Conservation (phyloP, 2,888 invertebrate genomes). For the Timandra comae region DNA sequence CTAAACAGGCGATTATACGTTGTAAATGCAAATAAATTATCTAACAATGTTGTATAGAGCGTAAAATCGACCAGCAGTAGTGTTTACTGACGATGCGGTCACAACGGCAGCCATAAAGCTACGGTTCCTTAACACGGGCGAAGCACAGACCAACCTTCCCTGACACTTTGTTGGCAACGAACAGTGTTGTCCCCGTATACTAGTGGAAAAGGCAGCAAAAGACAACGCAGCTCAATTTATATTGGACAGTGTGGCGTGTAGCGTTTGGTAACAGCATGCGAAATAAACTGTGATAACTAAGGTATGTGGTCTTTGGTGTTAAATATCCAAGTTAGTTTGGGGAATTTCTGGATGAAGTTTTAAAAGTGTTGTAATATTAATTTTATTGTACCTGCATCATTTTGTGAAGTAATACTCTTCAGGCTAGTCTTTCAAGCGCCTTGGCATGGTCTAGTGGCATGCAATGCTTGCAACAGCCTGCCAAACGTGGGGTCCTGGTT, state of each 20-base stretch:
- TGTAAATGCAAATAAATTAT: slow-evolving; percentile 9
- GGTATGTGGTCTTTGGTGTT: slow-evolving; percentile 51
- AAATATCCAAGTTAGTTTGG: slow-evolving; percentile 36
- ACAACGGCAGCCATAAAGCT: slow-evolving; percentile 56
- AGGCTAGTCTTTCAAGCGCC: no score
- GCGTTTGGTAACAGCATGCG: slow-evolving; percentile 54
- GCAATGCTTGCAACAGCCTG: no score
- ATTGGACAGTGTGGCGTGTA: slow-evolving; percentile 36
- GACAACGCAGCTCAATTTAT: slow-evolving; percentile 25
- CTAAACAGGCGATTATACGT: slow-evolving; percentile 16
- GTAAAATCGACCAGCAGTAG: slow-evolving; percentile 45
- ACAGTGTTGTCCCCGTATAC: slow-evolving; percentile 7
- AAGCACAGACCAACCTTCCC: slow-evolving; percentile 32
- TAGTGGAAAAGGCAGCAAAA: slow-evolving; percentile 18
- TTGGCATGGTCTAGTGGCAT: no score
- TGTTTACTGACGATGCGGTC: slow-evolving; percentile 50
- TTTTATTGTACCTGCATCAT: no score
- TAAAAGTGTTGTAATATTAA: no score
- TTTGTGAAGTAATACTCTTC: no score
- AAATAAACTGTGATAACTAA: slow-evolving; percentile 65
- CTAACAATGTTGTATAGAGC: slow-evolving; percentile 28
- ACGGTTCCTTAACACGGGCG: slow-evolving; percentile 56
- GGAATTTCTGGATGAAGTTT: no score
- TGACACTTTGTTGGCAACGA: slow-evolving; percentile 30
- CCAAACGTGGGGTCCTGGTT: no score